Evolutionary conservation across 2,888 invertebrate genomes (phyloP), one percentile per base, ranked within the genome.

Genomic region (Emmelina monodactyla): DNA sequence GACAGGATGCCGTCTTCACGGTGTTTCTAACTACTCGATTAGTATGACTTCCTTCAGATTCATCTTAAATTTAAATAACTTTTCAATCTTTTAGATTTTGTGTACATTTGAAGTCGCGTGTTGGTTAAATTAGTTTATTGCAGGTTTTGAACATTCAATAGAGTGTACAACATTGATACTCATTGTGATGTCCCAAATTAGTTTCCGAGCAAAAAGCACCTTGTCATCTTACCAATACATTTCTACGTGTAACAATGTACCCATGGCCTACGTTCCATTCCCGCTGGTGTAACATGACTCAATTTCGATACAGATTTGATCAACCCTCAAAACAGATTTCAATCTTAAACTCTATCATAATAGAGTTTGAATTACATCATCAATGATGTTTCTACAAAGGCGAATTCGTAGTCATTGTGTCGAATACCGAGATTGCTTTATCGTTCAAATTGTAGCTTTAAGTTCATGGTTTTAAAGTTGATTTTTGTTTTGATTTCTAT

Each of bases 161-260:
- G 67, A 56, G 58, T 63, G 71, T 62, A 63, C 61, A 63, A 59
- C 71, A 72, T 72, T 67, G 69, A 71, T 65, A 63, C 64, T 68
- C 69, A 72, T 73, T 75, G 79, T 78, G 67, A 69, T 73, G 70
- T 67, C 64, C 62, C 68, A 79, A 79, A 79, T 79, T 79, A 79
- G 79, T 79, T 79, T 79, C 73, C 52, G 58, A 69, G 58, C 53
- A 54, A 57, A 75, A 76, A 75, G 56, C 58, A 65, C 60, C 70
- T 50, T 58, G 79, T 78, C 79, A 79, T 79, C 68, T 61, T 58
- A 59, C 62, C 65, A 72, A 73, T 68, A 69, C 69, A 65, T 68
- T 73, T 70, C 71, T 60, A 55, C 62, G 14, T 14, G 13, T 66
- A 70, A 76, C 78, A 76, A 76, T 76, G 64, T 61, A 63, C 55